These are phyloP conservation scores for Mus spicilegus DNA, from an alignment of 2,113 vertebrate genomes.

Conservation along the genomic window DNA sequence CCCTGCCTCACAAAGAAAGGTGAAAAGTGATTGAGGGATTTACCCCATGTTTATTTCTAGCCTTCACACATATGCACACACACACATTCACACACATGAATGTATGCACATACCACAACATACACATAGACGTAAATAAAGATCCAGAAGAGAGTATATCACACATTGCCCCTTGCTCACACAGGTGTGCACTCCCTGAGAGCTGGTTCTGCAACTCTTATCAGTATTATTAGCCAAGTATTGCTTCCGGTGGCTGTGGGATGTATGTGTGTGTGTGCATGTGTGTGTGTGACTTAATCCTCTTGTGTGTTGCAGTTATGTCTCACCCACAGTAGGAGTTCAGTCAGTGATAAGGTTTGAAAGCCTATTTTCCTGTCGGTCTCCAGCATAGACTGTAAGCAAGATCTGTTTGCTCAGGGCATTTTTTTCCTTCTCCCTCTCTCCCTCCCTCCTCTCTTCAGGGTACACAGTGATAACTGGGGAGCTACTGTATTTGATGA, in stretches of 20 bases:
- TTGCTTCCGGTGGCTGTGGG: neutral
- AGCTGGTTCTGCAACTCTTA: neutral
- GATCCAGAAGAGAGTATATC: neutral
- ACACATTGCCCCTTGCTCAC: neutral
- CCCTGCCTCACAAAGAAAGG: neutral
- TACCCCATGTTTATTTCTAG: neutral
- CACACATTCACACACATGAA: neutral
- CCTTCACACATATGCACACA: neutral
- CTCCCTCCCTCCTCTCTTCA: neutral
- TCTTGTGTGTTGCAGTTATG: neutral
- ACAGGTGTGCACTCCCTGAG: neutral
- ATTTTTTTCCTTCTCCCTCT: neutral
- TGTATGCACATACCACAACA: neutral
- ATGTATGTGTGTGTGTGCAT: no score
- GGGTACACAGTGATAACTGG: neutral
- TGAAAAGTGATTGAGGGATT: neutral
- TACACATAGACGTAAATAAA: neutral
- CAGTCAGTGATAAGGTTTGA: neutral
- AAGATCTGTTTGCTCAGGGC: neutral
- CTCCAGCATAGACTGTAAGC: neutral
- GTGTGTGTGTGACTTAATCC: neutral
- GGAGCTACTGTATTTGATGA: conserved; percentile 57
- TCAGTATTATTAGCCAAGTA: neutral
- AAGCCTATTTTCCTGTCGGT: neutral
- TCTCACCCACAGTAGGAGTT: conserved; percentile 13